Conservation (phyloP, 2,113 vertebrate species). For the Cyanistes caeruleus region DNA sequence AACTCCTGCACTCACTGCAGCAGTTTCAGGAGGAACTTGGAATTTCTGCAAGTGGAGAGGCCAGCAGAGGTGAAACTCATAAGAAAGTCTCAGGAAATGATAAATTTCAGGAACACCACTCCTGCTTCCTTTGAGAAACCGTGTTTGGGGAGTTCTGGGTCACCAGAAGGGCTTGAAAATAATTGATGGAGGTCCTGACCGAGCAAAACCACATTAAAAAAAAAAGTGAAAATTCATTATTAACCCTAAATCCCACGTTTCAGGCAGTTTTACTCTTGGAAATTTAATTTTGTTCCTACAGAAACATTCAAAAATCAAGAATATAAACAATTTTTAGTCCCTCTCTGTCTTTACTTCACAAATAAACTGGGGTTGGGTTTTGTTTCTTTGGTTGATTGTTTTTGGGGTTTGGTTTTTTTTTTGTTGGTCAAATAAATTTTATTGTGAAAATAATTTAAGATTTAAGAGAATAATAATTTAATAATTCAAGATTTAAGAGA, state of each 20-base stretch:
- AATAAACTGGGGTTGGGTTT: background rate
- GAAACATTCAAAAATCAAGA: background rate
- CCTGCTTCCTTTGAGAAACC: constrained; percentile 49
- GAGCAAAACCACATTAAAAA: constrained; percentile 39
- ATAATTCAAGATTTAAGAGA: background rate
- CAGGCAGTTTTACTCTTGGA: background rate
- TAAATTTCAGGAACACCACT: constrained; percentile 35
- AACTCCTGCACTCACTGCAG: background rate
- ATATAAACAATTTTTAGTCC: background rate
- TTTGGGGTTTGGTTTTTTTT: background rate
- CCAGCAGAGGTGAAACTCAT: constrained; percentile 56
- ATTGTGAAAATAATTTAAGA: background rate
- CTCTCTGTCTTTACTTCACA: background rate
- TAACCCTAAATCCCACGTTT: background rate
- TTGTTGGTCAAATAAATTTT: background rate
- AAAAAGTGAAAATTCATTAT: background rate
- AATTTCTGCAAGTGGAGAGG: constrained; percentile 38
- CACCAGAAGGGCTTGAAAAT: constrained; percentile 52
- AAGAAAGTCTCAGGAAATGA: constrained; percentile 60
- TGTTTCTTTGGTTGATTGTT: background rate
- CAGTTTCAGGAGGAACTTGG: background rate
- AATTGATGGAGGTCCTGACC: constrained; percentile 50
- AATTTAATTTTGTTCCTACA: constrained; percentile 26
- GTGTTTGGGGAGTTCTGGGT: constrained; percentile 24
- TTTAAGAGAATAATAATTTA: too few relatives aligned